A percentile compares a stretch with the other conserved stretches of the same genome.
phyloP scores from a whole-genome alignment of 2,888 invertebrate species.

The Boloria selene region DNA sequence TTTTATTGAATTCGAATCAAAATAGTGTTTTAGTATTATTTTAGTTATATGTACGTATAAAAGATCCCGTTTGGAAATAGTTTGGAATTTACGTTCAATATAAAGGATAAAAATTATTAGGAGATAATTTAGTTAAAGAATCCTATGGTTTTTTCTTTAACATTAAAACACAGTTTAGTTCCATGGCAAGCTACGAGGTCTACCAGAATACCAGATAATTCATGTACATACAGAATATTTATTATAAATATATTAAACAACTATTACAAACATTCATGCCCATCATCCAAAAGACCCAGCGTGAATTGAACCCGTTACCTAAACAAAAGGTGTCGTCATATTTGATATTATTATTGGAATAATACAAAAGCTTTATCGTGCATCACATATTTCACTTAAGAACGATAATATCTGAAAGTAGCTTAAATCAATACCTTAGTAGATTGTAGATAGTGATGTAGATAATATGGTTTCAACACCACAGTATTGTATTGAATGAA shows the following conservation, averaged over 20 bases:
- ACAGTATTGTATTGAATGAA: not conserved
- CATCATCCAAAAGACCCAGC: too few species aligned
- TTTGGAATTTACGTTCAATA: too few species aligned
- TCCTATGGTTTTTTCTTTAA: too few species aligned
- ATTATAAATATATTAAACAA: not conserved
- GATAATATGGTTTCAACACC: conserved; percentile 21
- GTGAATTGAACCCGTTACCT: too few species aligned
- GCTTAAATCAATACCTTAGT: conserved; percentile 22
- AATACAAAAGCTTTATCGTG: conserved; percentile 9
- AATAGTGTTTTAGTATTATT: not conserved
- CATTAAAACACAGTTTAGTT: too few species aligned
- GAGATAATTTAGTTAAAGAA: too few species aligned
- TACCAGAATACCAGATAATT: too few species aligned
- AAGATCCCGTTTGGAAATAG: too few species aligned
- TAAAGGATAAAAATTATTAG: too few species aligned
- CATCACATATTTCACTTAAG: conserved; percentile 16
- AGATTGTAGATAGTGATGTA: conserved; percentile 14
- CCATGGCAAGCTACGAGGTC: too few species aligned
- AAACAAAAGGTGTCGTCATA: not conserved
- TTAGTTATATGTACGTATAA: not conserved
- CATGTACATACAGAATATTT: too few species aligned
- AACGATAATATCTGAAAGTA: conserved; percentile 28
- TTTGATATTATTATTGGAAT: not conserved
- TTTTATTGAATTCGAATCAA: not conserved
- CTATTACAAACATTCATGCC: too few species aligned